Evolutionary conservation across 2,113 vertebrate species (phyloP).

Genomic region (Prinia subflava): DNA sequence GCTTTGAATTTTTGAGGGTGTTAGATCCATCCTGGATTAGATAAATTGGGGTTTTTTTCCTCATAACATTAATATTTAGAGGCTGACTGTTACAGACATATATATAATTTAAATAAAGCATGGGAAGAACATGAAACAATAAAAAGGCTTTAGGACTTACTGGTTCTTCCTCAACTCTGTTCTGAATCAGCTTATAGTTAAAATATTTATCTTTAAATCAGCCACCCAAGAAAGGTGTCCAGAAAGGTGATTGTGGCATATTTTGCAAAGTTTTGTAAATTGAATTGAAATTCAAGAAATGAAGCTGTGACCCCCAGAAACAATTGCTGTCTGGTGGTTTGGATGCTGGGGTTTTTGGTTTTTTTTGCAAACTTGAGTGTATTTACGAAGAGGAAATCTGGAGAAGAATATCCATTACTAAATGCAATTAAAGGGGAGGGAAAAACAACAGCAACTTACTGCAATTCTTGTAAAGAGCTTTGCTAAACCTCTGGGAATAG

Average conservation of each 20-base stretch:
- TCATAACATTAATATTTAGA: neutral
- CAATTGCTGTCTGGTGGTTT: neutral
- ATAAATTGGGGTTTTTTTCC: fast-evolving
- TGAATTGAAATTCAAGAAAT: neutral
- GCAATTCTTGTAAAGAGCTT: conserved; percentile 78
- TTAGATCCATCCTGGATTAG: neutral
- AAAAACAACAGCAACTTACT: conserved; percentile 17
- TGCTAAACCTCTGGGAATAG: conserved; percentile 71
- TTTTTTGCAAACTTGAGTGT: neutral
- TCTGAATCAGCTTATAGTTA: neutral
- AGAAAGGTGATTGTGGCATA: neutral
- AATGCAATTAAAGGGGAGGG: conserved; percentile 65
- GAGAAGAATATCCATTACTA: conserved; percentile 43
- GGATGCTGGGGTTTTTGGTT: neutral
- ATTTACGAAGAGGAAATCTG: conserved; percentile 10
- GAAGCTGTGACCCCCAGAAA: neutral
- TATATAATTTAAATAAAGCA: neutral
- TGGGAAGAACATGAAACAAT: neutral
- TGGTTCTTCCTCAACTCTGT: neutral
- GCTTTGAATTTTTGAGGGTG: neutral
- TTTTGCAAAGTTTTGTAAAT: neutral
- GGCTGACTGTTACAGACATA: neutral
- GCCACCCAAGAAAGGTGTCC: neutral
- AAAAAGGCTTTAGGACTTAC: neutral
- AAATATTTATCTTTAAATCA: neutral